phyloP scores from a whole-genome alignment of 2,113 vertebrate genomes.

The Hippocampus guttulatus region DNA sequence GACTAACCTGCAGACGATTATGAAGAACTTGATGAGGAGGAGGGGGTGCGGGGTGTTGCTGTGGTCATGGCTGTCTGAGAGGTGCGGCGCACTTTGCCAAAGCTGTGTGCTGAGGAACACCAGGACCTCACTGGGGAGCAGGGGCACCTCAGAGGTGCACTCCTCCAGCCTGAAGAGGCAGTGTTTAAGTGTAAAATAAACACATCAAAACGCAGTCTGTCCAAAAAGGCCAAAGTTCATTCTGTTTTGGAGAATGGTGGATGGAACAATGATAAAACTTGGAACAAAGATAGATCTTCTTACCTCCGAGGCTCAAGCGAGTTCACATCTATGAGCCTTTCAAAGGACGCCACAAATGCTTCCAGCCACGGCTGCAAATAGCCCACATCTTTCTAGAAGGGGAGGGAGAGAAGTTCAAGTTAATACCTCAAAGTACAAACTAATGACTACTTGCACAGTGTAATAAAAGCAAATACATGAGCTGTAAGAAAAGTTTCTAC shows the following conservation, averaged over 20 bases:
- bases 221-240: conserved; percentile 11
- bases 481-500: not conserved
- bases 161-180: conserved; percentile 77
- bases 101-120: conserved; percentile 79
- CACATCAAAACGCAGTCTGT: conserved; percentile 25
- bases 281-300: conserved; percentile 38
- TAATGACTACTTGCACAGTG: not conserved
- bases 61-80: conserved; percentile 49
- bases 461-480: not conserved
- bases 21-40: conserved; percentile 89
- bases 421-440: not conserved
- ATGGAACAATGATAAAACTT: not conserved
- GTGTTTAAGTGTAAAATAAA: conserved; percentile 25
- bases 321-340: conserved; percentile 83
- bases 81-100: conserved; percentile 67
- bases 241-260: conserved; percentile 9
- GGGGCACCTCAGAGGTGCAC: conserved; percentile 76
- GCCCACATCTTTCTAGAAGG: conserved; percentile 83
- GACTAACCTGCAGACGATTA: conserved; percentile 85
- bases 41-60: conserved; percentile 75
- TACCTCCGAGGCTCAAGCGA: conserved; percentile 87
- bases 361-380: conserved; percentile 95
- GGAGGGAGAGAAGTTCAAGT: conserved; percentile 6
- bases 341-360: conserved; percentile 83
- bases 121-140: conserved; percentile 80